phyloP scores from a whole-genome alignment of 2,113 vertebrate species.

The Heterotilapia buettikoferi region DNA sequence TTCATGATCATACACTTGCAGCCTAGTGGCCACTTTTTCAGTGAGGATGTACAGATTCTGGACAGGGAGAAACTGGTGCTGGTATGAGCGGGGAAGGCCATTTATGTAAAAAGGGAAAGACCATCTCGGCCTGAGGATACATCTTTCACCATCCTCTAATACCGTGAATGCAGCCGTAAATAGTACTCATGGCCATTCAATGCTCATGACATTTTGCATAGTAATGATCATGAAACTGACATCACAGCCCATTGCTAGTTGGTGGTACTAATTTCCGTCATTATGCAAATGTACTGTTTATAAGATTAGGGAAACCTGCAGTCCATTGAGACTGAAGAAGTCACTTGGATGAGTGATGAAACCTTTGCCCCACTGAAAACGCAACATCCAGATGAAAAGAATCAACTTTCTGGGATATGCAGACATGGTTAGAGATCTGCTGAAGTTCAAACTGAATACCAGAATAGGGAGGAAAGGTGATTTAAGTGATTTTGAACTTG shows the following conservation, averaged over 20 bases:
- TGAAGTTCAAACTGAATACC: not conserved
- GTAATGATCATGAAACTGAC: not conserved
- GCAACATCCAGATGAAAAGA: not conserved
- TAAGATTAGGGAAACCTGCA: not conserved
- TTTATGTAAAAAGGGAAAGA: not conserved
- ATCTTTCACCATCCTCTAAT: not conserved
- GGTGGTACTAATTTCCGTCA: not conserved
- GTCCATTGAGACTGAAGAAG: not conserved
- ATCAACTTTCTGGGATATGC: not conserved
- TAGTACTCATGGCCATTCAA: not conserved
- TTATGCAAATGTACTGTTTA: not conserved
- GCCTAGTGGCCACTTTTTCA: not conserved
- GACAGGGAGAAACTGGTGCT: not conserved
- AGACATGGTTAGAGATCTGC: not conserved
- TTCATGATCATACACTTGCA: not conserved
- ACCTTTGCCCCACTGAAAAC: not conserved
- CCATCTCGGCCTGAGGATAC: not conserved
- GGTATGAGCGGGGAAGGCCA: not conserved
- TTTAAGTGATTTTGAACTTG: not conserved
- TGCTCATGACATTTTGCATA: not conserved
- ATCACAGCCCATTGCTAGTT: not conserved
- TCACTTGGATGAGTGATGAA: not conserved
- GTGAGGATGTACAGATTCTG: not conserved
- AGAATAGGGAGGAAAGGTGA: not conserved
- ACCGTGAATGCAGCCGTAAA: not conserved